phyloP scores from a whole-genome alignment of 2,113 vertebrate species.

The Cavia aperea region DNA sequence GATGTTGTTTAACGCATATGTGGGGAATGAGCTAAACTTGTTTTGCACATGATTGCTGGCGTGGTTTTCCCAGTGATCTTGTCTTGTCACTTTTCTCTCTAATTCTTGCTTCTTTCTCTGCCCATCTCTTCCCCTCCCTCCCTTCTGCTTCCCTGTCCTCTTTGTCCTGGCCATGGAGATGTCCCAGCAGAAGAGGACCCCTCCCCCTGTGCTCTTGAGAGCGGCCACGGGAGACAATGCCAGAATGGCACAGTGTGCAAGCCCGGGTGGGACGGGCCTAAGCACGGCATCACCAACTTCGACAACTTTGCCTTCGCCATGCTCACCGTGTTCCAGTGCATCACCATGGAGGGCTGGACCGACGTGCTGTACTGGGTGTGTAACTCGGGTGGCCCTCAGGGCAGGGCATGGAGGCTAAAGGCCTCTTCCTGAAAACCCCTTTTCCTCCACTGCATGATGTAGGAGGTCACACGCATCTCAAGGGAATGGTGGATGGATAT shows the following conservation, averaged over 20 bases:
- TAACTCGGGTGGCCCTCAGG: constrained; percentile 48
- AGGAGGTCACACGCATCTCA: background rate
- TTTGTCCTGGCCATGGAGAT: constrained; percentile 65
- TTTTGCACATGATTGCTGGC: background rate
- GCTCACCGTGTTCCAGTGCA: constrained; percentile 98
- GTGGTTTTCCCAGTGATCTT: background rate
- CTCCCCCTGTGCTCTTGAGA: constrained; percentile 87
- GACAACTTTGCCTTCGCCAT: constrained; percentile 99
- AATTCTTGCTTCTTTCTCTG: constrained; percentile 43
- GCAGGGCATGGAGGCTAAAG: background rate
- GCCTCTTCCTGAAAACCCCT: background rate
- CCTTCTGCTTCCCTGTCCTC: background rate
- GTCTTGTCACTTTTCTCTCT: constrained; percentile 32
- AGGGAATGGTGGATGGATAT: background rate
- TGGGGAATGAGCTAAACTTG: background rate
- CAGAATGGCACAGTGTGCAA: constrained; percentile 86
- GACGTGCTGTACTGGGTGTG: constrained; percentile 98
- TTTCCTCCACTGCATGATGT: background rate
- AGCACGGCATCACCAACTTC: constrained; percentile 98
- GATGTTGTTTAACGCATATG: fast-evolving
- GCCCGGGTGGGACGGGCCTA: constrained; percentile 93
- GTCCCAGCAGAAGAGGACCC: constrained; percentile 87
- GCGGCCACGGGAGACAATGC: constrained; percentile 90
- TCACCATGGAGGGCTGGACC: constrained; percentile 99
- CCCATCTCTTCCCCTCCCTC: background rate